These are phyloP conservation scores for Augochlorella aurata DNA, from an alignment of 2,888 invertebrate species.

Conservation along the genomic window DNA sequence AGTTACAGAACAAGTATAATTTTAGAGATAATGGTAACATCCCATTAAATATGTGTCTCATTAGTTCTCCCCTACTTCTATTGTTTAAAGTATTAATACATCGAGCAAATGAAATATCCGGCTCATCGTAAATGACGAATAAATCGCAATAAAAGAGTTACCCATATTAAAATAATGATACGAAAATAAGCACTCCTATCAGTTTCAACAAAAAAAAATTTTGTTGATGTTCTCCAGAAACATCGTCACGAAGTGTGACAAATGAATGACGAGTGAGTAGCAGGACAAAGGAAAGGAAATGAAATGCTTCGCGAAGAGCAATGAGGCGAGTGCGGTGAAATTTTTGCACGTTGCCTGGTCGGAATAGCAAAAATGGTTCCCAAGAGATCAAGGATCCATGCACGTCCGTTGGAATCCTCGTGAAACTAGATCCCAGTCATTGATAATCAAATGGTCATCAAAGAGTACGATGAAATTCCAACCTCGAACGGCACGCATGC, in stretches of 20 bases:
- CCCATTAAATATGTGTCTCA: no score
- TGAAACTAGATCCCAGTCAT: constrained; percentile 9
- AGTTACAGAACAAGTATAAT: no score
- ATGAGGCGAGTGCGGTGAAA: neutral
- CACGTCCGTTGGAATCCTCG: constrained; percentile 17
- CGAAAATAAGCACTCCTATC: neutral
- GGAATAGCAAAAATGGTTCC: constrained; percentile 3
- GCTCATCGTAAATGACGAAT: neutral
- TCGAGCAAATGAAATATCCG: neutral
- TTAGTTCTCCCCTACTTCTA: neutral
- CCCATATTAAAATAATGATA: neutral
- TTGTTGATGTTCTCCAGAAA: neutral
- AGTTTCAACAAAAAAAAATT: neutral
- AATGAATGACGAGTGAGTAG: neutral
- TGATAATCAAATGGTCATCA: constrained; percentile 29
- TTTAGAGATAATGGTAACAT: no score
- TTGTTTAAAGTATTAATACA: neutral
- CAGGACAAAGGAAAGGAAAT: neutral
- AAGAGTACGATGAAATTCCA: constrained; percentile 23
- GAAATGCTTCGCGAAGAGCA: neutral
- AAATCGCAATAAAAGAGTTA: neutral
- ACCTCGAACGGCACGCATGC: neutral
- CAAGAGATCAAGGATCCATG: neutral
- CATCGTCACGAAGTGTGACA: neutral
- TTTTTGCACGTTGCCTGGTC: neutral